Evolutionary conservation across 2,113 vertebrate species (phyloP).

Genomic region (Epinephelus fuscoguttatus): DNA sequence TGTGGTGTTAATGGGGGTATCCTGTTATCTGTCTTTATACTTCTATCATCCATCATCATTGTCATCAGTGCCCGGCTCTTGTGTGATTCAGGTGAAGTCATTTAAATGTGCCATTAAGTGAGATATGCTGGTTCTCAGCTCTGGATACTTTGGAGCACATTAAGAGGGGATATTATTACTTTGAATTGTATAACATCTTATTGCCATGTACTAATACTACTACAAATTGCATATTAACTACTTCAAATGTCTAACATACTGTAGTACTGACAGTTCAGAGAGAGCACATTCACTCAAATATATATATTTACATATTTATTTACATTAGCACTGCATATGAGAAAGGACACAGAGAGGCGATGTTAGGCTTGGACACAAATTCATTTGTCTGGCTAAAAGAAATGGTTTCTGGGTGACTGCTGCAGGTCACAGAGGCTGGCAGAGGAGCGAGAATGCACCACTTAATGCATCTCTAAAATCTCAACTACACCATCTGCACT

Average conservation of each 20-base stretch:
- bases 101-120: slow-evolving; percentile 32
- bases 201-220: not conserved
- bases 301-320: not conserved
- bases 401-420: not conserved
- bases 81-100: slow-evolving; percentile 28
- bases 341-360: not conserved
- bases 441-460: not conserved
- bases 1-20: slow-evolving; percentile 42
- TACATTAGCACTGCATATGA: not conserved
- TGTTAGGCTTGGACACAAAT: too few species aligned
- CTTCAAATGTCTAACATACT: too few species aligned
- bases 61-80: slow-evolving; percentile 11
- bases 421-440: not conserved
- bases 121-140: slow-evolving; percentile 4
- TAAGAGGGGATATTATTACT: not conserved
- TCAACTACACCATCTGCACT: not conserved
- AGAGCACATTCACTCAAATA: not conserved
- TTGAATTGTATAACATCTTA: not conserved
- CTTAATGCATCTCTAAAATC: not conserved
- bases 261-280: not conserved
- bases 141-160: not conserved
- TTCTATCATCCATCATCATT: slow-evolving; percentile 37
- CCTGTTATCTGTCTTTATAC: slow-evolving; percentile 48
- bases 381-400: too few species aligned
- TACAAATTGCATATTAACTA: too few species aligned